Conservation (phyloP, 2,797 vertebrate genomes). For the Melanotaenia nigrans region DNA sequence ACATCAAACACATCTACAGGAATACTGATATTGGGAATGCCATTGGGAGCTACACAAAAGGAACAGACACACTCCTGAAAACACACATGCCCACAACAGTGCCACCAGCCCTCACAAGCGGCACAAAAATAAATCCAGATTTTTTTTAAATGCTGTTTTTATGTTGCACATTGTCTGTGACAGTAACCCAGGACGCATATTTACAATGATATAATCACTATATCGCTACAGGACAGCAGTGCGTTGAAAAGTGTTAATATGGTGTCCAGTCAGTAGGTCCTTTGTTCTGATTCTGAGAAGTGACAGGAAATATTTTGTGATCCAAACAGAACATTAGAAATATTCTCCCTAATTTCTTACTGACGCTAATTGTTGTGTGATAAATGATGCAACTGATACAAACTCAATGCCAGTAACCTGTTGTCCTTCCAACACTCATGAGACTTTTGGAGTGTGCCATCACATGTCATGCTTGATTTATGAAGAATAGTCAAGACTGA, state of each 20-base stretch:
- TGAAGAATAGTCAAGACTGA: constrained; percentile 64
- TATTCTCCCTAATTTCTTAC: neutral
- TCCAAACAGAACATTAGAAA: neutral
- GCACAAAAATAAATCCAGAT: constrained; percentile 31
- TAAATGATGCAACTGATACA: constrained; percentile 1
- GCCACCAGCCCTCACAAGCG: constrained; percentile 39
- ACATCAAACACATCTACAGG: constrained; percentile 83
- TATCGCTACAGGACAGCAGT: constrained; percentile 11
- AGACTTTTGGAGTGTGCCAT: constrained; percentile 21
- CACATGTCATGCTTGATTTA: constrained; percentile 60
- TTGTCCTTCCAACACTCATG: constrained; percentile 32
- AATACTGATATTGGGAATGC: constrained; percentile 84
- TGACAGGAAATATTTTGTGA: constrained; percentile 25
- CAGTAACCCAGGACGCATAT: constrained; percentile 5
- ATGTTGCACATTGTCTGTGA: constrained; percentile 14
- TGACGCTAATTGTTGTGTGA: constrained; percentile 6
- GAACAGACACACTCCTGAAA: constrained; percentile 62
- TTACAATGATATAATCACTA: neutral
- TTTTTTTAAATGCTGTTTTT: constrained; percentile 21
- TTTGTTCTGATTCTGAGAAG: constrained; percentile 40
- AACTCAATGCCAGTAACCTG: constrained; percentile 23
- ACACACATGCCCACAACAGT: constrained; percentile 60
- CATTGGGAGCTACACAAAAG: constrained; percentile 66
- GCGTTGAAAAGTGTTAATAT: neutral
- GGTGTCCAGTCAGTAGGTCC: constrained; percentile 24